Base-by-base conservation (phyloP, 1,140 invertebrate genomes). In the Hermatobates lingyangjiaoensis region DNA sequence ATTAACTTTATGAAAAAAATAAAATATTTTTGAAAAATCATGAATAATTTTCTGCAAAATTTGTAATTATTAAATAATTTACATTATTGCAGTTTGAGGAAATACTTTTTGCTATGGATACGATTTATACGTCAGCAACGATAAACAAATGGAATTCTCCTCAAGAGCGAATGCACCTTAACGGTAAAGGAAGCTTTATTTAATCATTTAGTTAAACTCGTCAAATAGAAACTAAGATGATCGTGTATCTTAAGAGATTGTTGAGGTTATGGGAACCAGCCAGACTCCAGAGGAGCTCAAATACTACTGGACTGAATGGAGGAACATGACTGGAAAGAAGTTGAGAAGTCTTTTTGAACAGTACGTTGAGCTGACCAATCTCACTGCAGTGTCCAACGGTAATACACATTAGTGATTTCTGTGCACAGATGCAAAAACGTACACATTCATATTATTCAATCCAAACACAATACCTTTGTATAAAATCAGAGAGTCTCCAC, bases 231-330 rank as follows among this genome's bases (percentile, higher is more conserved):
- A 52, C n/a, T 30, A 30, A 21, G 44, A 28, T 28, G 30, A 1
- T 51, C 26, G 12, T 45, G 50, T 18, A 54, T 68, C 70, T 46
- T 28, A 59, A 76, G 80, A 87, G 57, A 69, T 87, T 18, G 78
- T 76, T 1, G 71, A 76, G 40, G 69, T 81, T 39, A 69, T 87
- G 54, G 67, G 70, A 1, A 73, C 65, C n/a, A 83, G 79, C 51
- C 70, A 73, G n/a, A 72, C 87, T 62, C 76, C 79, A 21, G 74
- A 82, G 26, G 79, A 86, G 61, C 61, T 87, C 48, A 72, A 76
- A 54, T 72, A 83, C 56, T 66, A 76, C 15, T 93, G 88, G 88
- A 67, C 71, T 10, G 69, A 77, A 54, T 92, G 86, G 82, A 71
- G 87, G 53, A 72, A 76, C 30, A 71, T 67, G 14, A 76, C 78